A percentile compares a stretch with the other conserved stretches of the same genome.
phyloP scores from a whole-genome alignment of 2,797 vertebrate genomes.

The Manis pentadactyla region DNA sequence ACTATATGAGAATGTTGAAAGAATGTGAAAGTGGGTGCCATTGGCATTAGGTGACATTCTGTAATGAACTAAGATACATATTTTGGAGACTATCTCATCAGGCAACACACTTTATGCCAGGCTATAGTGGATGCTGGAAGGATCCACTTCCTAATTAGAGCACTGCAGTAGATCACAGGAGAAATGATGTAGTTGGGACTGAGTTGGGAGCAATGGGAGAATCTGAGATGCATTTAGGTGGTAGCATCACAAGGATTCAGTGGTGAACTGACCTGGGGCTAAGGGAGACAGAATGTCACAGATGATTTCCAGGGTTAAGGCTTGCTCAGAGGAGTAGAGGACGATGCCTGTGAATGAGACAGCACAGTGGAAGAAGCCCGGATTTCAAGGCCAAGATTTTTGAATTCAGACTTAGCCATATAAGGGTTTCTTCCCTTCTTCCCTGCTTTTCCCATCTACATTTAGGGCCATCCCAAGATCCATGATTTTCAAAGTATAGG shows the following conservation, averaged over 20 bases:
- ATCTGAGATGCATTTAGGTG: neutral
- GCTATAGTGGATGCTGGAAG: neutral
- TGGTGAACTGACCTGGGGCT: neutral
- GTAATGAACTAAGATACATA: neutral
- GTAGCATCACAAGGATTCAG: neutral
- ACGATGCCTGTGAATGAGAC: neutral
- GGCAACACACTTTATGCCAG: neutral
- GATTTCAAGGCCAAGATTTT: neutral
- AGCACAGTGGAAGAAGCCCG: neutral
- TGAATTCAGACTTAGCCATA: neutral
- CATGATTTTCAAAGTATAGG: neutral
- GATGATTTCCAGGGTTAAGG: neutral
- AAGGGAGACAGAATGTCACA: neutral
- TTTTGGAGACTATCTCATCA: neutral
- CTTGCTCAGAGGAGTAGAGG: neutral
- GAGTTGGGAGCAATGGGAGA: neutral
- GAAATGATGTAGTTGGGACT: neutral
- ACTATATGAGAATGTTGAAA: neutral
- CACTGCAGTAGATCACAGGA: neutral
- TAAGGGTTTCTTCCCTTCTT: neutral
- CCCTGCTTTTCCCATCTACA: neutral
- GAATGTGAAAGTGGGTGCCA: neutral
- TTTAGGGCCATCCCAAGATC: neutral
- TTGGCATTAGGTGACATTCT: neutral
- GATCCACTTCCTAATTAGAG: neutral